Evolutionary conservation across 2,797 vertebrate species (phyloP).

Genomic region (Rhabdomys pumilio): DNA sequence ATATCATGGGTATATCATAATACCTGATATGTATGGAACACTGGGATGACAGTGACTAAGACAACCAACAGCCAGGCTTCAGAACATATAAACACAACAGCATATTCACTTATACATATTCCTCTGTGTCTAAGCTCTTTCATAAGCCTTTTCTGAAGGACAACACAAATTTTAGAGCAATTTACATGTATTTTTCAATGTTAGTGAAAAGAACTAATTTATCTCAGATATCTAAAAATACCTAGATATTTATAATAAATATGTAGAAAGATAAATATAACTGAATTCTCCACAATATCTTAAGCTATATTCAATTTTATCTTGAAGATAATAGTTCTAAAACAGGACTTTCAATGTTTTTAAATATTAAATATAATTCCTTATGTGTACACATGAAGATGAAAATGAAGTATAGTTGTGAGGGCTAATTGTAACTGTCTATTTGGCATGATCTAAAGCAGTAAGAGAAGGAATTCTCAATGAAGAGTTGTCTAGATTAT

Average conservation of each 20-base stretch:
- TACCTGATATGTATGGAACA: neutral
- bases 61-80: conserved; percentile 9
- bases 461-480: neutral
- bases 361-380: neutral
- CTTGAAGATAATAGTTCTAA: neutral
- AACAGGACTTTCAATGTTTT: too few relatives aligned
- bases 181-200: neutral
- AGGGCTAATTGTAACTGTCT: too few relatives aligned
- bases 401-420: neutral
- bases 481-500: neutral
- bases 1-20: neutral
- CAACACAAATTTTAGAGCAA: neutral
- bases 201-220: neutral
- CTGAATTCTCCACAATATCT: neutral
- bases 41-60: neutral
- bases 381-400: neutral
- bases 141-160: conserved; percentile 12
- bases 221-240: neutral
- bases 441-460: too few relatives aligned
- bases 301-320: neutral
- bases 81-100: conserved; percentile 11
- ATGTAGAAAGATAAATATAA: conserved; percentile 1
- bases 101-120: neutral
- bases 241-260: neutral
- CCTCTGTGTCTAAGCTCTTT: neutral